Conservation (phyloP, 2,113 vertebrate genomes). For the Carettochelys insculpta region DNA sequence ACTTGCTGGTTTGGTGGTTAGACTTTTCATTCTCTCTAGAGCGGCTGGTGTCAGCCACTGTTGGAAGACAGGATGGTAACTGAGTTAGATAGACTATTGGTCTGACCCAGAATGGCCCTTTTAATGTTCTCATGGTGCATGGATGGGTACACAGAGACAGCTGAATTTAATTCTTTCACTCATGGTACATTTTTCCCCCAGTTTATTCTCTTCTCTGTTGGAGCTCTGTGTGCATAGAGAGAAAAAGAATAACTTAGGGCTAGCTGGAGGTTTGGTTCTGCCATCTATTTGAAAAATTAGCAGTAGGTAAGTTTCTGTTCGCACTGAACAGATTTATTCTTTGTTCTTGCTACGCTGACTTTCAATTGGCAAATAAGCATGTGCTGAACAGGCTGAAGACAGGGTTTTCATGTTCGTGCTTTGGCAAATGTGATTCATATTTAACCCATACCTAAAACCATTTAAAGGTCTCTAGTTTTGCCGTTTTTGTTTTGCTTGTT, state of each 20-base stretch:
- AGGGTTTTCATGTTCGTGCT: not conserved
- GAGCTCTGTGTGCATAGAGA: not conserved
- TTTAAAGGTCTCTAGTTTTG: not conserved
- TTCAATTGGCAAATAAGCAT: constrained; percentile 21
- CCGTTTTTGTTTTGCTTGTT: not conserved
- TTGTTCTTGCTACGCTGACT: not conserved
- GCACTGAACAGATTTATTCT: not conserved
- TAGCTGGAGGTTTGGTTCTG: not conserved
- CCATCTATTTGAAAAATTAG: not conserved
- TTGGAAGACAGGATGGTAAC: not conserved
- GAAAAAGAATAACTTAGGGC: not conserved
- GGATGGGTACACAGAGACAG: not conserved
- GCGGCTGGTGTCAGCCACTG: not conserved
- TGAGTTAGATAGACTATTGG: not conserved
- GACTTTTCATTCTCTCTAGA: not conserved
- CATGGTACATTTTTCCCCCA: not conserved
- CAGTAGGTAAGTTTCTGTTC: not conserved
- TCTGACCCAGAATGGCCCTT: not conserved
- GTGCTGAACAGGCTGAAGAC: constrained; percentile 6
- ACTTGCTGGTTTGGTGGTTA: not conserved
- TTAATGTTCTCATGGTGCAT: not conserved
- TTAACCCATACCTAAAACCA: not conserved
- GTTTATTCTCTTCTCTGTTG: not conserved
- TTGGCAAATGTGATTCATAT: not conserved
- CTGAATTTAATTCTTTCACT: not conserved